phyloP scores from a whole-genome alignment of 1,140 invertebrate genomes.

The Ruditapes philippinarum region DNA sequence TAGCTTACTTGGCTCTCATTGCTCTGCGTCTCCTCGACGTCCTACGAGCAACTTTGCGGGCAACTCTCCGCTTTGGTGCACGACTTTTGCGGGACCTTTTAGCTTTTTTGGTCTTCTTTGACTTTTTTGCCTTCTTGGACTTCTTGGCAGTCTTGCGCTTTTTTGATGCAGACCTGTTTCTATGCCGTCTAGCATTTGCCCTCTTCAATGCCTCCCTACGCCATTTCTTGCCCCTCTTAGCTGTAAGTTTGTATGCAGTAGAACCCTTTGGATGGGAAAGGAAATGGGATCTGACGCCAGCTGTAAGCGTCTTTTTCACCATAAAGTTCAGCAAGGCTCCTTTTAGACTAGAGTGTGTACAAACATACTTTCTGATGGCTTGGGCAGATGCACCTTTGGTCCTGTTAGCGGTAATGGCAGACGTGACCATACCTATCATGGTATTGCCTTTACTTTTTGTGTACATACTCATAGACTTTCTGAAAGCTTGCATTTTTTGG shows the following conservation, averaged over 20 bases:
- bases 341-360: constrained; percentile 11
- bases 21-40: constrained; percentile 34
- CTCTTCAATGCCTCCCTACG: background rate
- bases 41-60: constrained; percentile 11
- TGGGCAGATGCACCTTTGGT: constrained; percentile 40
- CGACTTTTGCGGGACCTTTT: background rate
- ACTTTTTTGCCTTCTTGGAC: constrained; percentile 17
- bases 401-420: background rate
- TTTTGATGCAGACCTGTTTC: constrained; percentile 9
- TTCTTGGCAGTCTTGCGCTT: constrained; percentile 13
- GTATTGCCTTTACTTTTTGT: too few relatives aligned
- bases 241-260: background rate
- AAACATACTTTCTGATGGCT: constrained; percentile 55
- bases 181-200: background rate
- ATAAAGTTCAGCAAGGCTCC: constrained; percentile 44
- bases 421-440: background rate
- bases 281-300: background rate
- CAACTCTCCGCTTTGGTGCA: constrained; percentile 10
- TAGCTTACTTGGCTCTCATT: constrained; percentile 50
- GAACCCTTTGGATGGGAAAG: constrained; percentile 42
- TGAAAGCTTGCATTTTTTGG: too few relatives aligned
- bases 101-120: constrained; percentile 14
- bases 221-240: background rate
- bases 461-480: background rate
- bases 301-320: constrained; percentile 14